Evolutionary conservation across 2,888 invertebrate genomes (phyloP), one percentile per base, ranked within the genome.

Genomic region (Ommatoiulus sabulosus): DNA sequence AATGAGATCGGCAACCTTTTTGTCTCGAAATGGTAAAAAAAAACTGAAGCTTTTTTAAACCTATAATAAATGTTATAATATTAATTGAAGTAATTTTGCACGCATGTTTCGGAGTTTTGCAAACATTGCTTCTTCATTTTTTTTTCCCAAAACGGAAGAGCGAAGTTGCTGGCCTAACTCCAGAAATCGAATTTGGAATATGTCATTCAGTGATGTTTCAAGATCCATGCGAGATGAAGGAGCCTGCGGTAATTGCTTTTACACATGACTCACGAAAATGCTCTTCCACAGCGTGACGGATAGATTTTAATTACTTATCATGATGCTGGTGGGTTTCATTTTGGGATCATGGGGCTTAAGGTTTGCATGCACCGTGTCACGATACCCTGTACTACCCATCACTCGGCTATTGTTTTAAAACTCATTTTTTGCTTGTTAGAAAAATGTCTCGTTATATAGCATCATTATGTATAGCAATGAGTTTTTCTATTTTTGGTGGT

Each of bases 351-450:
- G 72, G 72, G 72, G 72, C 72, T 72, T 72, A 72, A 72, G 72
- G 72, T 72, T 72, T 72, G 72, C 72, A 72, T 72, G 72, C 72
- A 72, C 72, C 72, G 72, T 72, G 72, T 72, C 72, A 72, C 72
- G 72, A 72, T 72, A 72, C 72, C 24, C 72, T 72, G 72, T 72
- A 72, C 35, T 35, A 35, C 24, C 72, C 24, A 72, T 72, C 72
- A 72, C 72, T 24, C 72, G 2, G 72, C 72, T 72, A 72, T 24
- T 72, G 72, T 72, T 72, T 72, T 10, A 24, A 72, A 72, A 72
- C 72, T n/a, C 72, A 72, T 72, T 72, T 72, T 72, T 72, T 72
- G 72, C 72, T 72, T 72, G 72, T 72, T 72, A 72, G 72, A 72
- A 72, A 48, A 72, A 7, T 72, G 72, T 24, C 72, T 72, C 72